These are phyloP conservation scores for Xiphorhynchus erythropygius DNA, from an alignment of 2,797 vertebrate species.

Conservation along the genomic window DNA sequence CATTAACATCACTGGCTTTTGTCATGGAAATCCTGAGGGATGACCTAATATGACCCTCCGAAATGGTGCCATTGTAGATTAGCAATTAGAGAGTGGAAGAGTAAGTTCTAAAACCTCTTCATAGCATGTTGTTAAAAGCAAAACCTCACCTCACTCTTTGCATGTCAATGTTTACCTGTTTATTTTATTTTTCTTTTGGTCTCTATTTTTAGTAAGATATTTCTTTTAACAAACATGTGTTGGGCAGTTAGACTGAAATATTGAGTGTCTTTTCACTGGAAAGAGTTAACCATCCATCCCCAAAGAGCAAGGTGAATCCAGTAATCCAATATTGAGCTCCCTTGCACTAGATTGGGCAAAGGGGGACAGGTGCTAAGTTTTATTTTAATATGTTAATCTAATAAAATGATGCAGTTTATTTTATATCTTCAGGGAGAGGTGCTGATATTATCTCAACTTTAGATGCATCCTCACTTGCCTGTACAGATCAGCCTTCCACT, in stretches of 20 bases:
- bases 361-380: not conserved
- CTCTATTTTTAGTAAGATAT: not conserved
- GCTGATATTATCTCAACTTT: slow-evolving; percentile 38
- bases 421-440: slow-evolving; percentile 31
- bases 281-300: not conserved
- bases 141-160: not conserved
- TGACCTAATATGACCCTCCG: not conserved
- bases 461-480: slow-evolving; percentile 28
- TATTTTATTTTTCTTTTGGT: not conserved
- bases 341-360: not conserved
- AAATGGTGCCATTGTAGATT: not conserved
- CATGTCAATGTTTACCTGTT: not conserved
- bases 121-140: not conserved
- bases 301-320: not conserved
- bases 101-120: not conserved
- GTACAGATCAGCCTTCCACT: not conserved
- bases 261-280: not conserved
- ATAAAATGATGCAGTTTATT: slow-evolving; percentile 10
- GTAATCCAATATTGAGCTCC: not conserved
- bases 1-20: not conserved
- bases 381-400: slow-evolving; percentile 28
- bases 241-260: not conserved
- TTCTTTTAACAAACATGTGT: not conserved
- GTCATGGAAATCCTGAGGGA: not conserved
- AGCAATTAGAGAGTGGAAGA: not conserved